Evolutionary conservation across 2,113 vertebrate species (phyloP).

Genomic region (Plotosus lineatus): DNA sequence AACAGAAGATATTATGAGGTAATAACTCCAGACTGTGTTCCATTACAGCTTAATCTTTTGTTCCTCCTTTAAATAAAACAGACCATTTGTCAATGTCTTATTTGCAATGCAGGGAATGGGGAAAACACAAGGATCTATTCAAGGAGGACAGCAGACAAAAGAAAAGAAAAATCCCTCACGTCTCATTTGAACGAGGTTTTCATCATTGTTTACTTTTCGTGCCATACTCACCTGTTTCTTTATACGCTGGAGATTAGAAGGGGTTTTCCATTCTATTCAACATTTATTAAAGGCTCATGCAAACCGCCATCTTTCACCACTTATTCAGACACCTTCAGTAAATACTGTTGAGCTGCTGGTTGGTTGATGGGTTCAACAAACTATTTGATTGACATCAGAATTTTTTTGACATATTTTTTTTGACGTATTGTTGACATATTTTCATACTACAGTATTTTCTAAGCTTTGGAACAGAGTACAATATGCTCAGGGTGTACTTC

Average conservation of each 20-base stretch:
- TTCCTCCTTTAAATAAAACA: constrained; percentile 18
- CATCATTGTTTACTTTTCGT: constrained; percentile 45
- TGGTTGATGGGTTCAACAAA: not conserved
- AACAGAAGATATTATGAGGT: not conserved
- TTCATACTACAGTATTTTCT: no score
- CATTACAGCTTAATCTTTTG: constrained; percentile 9
- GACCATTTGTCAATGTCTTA: not conserved
- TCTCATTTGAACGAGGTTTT: constrained; percentile 42
- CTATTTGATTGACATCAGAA: no score
- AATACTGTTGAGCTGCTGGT: not conserved
- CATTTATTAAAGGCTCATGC: constrained; percentile 16
- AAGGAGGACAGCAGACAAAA: constrained; percentile 29
- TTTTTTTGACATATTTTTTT: no score
- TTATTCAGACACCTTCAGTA: no score
- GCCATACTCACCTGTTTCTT: constrained; percentile 18
- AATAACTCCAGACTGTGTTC: not conserved
- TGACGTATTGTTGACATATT: no score
- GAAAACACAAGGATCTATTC: constrained; percentile 44
- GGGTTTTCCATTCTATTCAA: constrained; percentile 41
- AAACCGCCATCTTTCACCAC: constrained; percentile 13
- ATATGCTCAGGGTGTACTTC: no score
- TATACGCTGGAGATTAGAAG: constrained; percentile 26
- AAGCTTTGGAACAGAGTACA: no score
- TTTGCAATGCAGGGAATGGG: not conserved
- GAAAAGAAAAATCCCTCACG: constrained; percentile 39